Percentiles rank a stretch among this genome's conserved stretches.
Conservation (phyloP, 2,113 vertebrate species). For the Nansenia antarctica region DNA sequence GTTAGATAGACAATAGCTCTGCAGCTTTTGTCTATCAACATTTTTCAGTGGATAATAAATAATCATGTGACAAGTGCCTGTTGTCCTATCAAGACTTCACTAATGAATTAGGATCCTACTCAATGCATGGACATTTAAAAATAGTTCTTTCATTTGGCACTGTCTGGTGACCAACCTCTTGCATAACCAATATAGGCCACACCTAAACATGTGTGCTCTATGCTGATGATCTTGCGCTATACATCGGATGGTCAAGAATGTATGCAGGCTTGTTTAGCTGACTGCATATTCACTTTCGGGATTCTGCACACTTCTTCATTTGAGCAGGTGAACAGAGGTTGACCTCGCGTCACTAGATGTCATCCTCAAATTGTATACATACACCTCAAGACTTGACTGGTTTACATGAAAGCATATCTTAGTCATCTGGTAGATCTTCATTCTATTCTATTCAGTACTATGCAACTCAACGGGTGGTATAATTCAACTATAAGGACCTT, state of each 20-base stretch:
- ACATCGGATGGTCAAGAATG: slow-evolving; percentile 2
- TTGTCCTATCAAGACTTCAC: slow-evolving; percentile 20
- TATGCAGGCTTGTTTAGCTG: slow-evolving; percentile 7
- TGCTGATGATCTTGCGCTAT: no score
- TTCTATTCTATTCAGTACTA: slow-evolving; percentile 70
- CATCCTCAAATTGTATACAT: slow-evolving; percentile 36
- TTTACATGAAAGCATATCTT: slow-evolving; percentile 59
- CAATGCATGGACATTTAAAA: slow-evolving; percentile 26
- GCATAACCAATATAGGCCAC: background rate
- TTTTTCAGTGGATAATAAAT: slow-evolving; percentile 54
- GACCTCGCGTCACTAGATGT: slow-evolving; percentile 39
- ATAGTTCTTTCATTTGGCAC: slow-evolving; percentile 17
- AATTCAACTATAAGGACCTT: slow-evolving; percentile 61
- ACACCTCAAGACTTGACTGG: slow-evolving; percentile 40
- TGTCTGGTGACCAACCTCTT: background rate
- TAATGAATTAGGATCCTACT: slow-evolving; percentile 49
- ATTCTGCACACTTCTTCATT: slow-evolving; percentile 1
- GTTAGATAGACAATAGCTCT: slow-evolving; percentile 33
- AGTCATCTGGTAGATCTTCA: slow-evolving; percentile 66
- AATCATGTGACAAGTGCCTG: slow-evolving; percentile 50
- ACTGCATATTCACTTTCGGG: background rate
- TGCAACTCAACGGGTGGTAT: slow-evolving; percentile 64
- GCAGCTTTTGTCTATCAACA: slow-evolving; percentile 14
- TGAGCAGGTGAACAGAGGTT: slow-evolving; percentile 31
- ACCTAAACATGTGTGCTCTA: slow-evolving; percentile 16